Evolutionary conservation across 2,888 invertebrate genomes (phyloP), one percentile per base, ranked within the genome.

Genomic region (Dioctria rufipes): DNA sequence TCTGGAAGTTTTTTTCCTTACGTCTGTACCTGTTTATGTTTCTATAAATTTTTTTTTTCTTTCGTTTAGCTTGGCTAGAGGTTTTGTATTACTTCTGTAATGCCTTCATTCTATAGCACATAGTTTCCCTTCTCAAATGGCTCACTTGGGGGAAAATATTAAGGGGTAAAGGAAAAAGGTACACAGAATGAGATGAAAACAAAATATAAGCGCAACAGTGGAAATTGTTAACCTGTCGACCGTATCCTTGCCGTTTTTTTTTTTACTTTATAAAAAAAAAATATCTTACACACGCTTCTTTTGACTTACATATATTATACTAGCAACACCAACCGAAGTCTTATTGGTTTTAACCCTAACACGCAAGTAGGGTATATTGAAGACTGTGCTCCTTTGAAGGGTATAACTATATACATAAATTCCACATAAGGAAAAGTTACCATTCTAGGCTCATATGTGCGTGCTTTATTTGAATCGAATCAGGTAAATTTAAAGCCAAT

Each of bases 11-110:
- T 6, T 51, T 51, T 6, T 51, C 51, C 51, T 25, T 51, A 51
- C 51, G 8, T 51, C 51, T 51, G 6, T 51, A 51, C 51, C 51
- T 11, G 8, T 11, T 51, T 25, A 25, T 25, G 25, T 25, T 11
- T 11, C 51, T 51, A 51, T 6, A 11, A 2, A 51, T 11, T 9
- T 11, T 1, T 51, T 6, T 51, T 51, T 51, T 51, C n/a, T 6
- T 51, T 51, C 51, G 51, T 51, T 25, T 25, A 25, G 25, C 25
- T 51, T 51, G 2, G 11, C 51, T 11, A 51, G 11, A 51, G 51
- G 51, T 51, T 51, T 51, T 51, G 51, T 51, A 51, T 51, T 51
- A 51, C 51, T 51, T 6, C 51, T 11, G 51, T 51, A 51, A 51
- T 51, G 6, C 51, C 51, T 51, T 51, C 51, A 51, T 51, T 51